phyloP scores from a whole-genome alignment of 1,140 invertebrate species.

The Nomia melanderi region DNA sequence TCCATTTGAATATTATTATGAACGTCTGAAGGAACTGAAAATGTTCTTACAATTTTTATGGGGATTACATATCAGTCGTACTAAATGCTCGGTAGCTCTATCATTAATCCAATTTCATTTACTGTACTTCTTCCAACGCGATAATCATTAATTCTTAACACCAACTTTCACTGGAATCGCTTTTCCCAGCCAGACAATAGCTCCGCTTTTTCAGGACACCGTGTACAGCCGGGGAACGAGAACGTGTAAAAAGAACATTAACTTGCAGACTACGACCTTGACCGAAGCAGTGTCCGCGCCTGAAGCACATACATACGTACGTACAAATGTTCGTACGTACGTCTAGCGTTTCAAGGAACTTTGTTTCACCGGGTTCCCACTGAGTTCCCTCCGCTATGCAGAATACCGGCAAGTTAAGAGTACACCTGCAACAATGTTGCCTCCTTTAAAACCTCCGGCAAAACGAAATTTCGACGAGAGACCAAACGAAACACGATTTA shows the following conservation, averaged over 20 bases:
- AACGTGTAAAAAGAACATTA: slow-evolving; percentile 67
- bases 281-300: slow-evolving; percentile 66
- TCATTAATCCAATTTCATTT: no score
- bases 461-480: neutral
- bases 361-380: slow-evolving; percentile 34
- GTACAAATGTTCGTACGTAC: slow-evolving; percentile 30
- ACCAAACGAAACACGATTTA: neutral
- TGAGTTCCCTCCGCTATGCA: neutral
- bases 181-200: neutral
- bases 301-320: slow-evolving; percentile 39
- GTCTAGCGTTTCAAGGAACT: slow-evolving; percentile 56
- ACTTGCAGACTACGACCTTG: slow-evolving; percentile 67
- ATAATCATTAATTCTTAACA: neutral
- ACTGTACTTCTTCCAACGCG: no score
- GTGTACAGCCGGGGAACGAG: slow-evolving; percentile 60
- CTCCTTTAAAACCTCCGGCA: no score
- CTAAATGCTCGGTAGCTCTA: no score
- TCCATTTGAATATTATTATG: no score
- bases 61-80: no score
- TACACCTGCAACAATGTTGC: no score
- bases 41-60: no score
- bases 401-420: neutral
- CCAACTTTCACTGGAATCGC: neutral
- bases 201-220: slow-evolving; percentile 48
- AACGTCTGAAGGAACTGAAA: no score